Conservation (phyloP, 1,140 invertebrate genomes). For the Caenorhabditis elegans region WBcel235 BX284605.5:4848501-4849000, state of each 20-base stretch:
- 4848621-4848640: constrained; percentile 84
- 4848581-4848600: constrained; percentile 89
- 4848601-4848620: constrained; percentile 86
- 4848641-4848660: constrained; percentile 77
- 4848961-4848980: constrained; percentile 72
- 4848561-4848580: constrained; percentile 74
- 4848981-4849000: constrained; percentile 6
- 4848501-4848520: constrained; percentile 52
- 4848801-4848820: constrained; percentile 87
- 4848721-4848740: neutral
- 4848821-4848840: constrained; percentile 88
- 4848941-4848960: constrained; percentile 98
- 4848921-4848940: constrained; percentile 86
- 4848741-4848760: constrained; percentile 85
- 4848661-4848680: constrained; percentile 87
- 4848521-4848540: constrained; percentile 54
- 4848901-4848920: constrained; percentile 74
- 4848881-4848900: constrained; percentile 88
- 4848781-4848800: constrained; percentile 79
- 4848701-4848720: too few species aligned
- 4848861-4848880: constrained; percentile 80
- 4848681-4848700: too few species aligned
- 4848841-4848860: constrained; percentile 82
- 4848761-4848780: constrained; percentile 80
- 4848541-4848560: neutral